A percentile compares a stretch with the other conserved stretches of the same genome.
phyloP scores from a whole-genome alignment of 2,888 invertebrate species.

The Calameuta filiformis region DNA sequence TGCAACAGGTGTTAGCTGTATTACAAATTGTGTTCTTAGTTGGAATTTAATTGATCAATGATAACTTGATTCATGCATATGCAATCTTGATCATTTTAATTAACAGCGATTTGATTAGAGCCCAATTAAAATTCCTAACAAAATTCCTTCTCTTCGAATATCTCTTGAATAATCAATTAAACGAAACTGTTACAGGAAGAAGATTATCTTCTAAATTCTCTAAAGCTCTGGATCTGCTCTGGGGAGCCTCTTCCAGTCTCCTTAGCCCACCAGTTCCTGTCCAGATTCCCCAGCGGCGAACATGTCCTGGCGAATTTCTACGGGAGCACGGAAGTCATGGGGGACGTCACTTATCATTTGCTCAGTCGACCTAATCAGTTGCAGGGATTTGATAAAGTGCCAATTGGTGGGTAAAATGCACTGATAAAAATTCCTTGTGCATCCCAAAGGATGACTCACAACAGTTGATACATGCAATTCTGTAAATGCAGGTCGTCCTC shows the following conservation, averaged over 20 bases:
- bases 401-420: slow-evolving; percentile 75
- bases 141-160: background rate
- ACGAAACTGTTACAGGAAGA: slow-evolving; percentile 61
- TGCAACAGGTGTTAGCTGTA: background rate
- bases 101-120: background rate
- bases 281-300: slow-evolving; percentile 74
- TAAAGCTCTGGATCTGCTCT: slow-evolving; percentile 88
- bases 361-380: slow-evolving; percentile 73
- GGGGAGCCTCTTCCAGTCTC: slow-evolving; percentile 83
- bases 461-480: background rate
- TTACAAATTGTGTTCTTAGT: background rate
- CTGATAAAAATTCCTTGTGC: background rate
- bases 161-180: slow-evolving; percentile 5
- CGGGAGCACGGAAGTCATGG: slow-evolving; percentile 93
- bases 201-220: slow-evolving; percentile 68
- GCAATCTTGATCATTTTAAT: background rate
- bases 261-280: slow-evolving; percentile 81
- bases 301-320: slow-evolving; percentile 87
- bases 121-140: background rate
- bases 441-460: background rate
- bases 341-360: slow-evolving; percentile 85
- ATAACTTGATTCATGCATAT: background rate
- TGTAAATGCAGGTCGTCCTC: slow-evolving; percentile 72
- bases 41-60: background rate
- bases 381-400: slow-evolving; percentile 75